Conservation (phyloP, 2,888 invertebrate species). For the Hypena proboscidalis region DNA sequence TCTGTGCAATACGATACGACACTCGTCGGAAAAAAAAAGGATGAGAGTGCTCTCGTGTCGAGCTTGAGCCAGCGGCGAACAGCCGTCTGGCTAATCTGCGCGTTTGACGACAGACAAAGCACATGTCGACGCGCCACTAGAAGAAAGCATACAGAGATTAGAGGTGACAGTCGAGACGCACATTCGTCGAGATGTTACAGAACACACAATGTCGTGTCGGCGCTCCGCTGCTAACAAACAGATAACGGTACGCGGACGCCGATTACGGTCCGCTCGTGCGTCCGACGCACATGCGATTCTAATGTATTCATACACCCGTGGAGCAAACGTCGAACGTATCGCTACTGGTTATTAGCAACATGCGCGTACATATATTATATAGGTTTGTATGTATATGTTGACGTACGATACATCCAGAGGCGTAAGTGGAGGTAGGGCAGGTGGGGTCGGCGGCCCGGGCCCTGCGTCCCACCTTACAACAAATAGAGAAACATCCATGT, state of each 20-base stretch:
- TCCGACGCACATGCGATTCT: slow-evolving; percentile 25
- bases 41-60: background rate
- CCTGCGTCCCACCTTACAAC: slow-evolving; percentile 85
- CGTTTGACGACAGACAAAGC: slow-evolving; percentile 29
- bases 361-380: slow-evolving; percentile 41
- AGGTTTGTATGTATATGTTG: slow-evolving; percentile 55
- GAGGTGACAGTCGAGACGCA: slow-evolving; percentile 33
- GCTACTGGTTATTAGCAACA: slow-evolving; percentile 65
- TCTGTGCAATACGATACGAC: slow-evolving; percentile 16
- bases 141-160: slow-evolving; percentile 41
- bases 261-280: slow-evolving; percentile 23
- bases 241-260: slow-evolving; percentile 28
- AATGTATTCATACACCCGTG: slow-evolving; percentile 19
- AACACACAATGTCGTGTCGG: slow-evolving; percentile 38
- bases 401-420: slow-evolving; percentile 86
- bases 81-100: slow-evolving; percentile 7
- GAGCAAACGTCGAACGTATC: slow-evolving; percentile 20
- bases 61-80: slow-evolving; percentile 5
- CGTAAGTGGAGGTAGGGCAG: slow-evolving; percentile 86
- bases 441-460: slow-evolving; percentile 84
- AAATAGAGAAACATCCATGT: slow-evolving; percentile 78
- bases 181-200: slow-evolving; percentile 37
- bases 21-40: slow-evolving; percentile 1
- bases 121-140: slow-evolving; percentile 35
- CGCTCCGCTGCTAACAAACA: slow-evolving; percentile 52